Base-by-base conservation (phyloP, 2,113 vertebrate genomes). In the Vidua macroura region DNA sequence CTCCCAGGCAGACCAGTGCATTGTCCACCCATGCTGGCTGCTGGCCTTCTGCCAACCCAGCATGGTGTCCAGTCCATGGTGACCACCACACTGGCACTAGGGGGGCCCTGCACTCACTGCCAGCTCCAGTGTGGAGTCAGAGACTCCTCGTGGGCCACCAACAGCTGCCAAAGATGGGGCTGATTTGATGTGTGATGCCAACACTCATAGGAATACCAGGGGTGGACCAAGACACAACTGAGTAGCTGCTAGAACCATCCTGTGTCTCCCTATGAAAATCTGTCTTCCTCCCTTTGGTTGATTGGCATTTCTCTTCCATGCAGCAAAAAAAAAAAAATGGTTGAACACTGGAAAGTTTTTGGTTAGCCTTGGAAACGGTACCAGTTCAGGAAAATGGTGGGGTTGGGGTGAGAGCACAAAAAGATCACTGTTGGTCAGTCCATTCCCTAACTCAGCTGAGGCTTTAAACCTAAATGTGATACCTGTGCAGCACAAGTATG, bases 131-230 rank as follows among this genome's bases (percentile, higher is more conserved):
- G 0, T 7, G 55, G 27, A 24, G 28, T n/a, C 49, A 14, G 55
- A 62, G 56, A 22, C 23, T 87, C 18, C n/a, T 73, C 0, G 0
- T 20, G 33, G 22, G 31, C n/a, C 86, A 41, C 48, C 37, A 49
- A 9, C 28, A 87, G 39, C 82, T 83, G 35, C 52, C 35, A 0
- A 1, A 21, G 49, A 74, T 74, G 51, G 58, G 59, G 31, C 31
- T 83, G 58, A 41, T 76, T 76, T 48, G 31, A 6, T 37, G 9
- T 31, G 14, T 43, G 46, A 52, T 80, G 59, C 48, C 44, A 75
- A 0, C 0, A 1, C 37, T 52, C 2, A 2, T 0, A n/a, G 59
- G 59, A 80, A 17, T 51, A 48, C 37, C 49, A 55, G 19, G 8
- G 25, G 30, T 59, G 52, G 39, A 55, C 25, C 43, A 55, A n/a